Base-by-base conservation (phyloP, 2,797 vertebrate genomes). In the Balearica regulorum region DNA sequence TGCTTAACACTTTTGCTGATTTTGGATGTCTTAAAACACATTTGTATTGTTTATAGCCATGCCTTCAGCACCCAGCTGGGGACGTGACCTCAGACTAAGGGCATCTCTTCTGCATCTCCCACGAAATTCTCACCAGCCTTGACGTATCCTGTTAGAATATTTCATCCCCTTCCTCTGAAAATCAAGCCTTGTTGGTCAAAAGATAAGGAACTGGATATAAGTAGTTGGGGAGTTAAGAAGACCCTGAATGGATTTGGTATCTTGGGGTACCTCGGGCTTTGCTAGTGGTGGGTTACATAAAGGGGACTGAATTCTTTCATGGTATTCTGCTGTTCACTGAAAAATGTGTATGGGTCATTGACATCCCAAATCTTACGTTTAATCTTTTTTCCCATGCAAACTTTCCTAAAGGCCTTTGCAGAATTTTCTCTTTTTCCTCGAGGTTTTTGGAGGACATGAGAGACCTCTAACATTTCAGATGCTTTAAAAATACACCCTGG, bases 201-300 rank as follows among this genome's bases (percentile, higher is more conserved):
- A 75, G 69, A 69, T 69, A 68, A 91, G 48, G 71, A 53, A 3
- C 53, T 4, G 4, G 54, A 17, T 25, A 28, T 13, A 19, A 66
- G 33, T 2, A 44, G 31, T 6, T 39, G 81, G 10, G 60, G 7
- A n/a, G n/a, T 12, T 43, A 5, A 35, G 86, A 61, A 61, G 75
- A 35, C 15, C 39, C 49, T 2, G 24, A 4, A 41, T 26, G 58
- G 77, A 28, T 81, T 53, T 41, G 39, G 39, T 3, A 1, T 51
- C 57, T 37, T 1, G 0, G 72, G 65, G 13, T 21, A 70, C 1
- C 13, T 13, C 0, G 0, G 70, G 68, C 60, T 60, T 77, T 1
- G 11, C 55, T 48, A 35, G 39, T 6, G 28, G 55, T 35, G 80
- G 46, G 16, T 60, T 31, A 31, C 11, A 2, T 25, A 39, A 75